Evolutionary conservation across 30 jellyfish, hydroid and myxozoan species (phyloP), one percentile per base, ranked within the genome.

Genomic region (Hydractinia symbiolongicarpus): DNA sequence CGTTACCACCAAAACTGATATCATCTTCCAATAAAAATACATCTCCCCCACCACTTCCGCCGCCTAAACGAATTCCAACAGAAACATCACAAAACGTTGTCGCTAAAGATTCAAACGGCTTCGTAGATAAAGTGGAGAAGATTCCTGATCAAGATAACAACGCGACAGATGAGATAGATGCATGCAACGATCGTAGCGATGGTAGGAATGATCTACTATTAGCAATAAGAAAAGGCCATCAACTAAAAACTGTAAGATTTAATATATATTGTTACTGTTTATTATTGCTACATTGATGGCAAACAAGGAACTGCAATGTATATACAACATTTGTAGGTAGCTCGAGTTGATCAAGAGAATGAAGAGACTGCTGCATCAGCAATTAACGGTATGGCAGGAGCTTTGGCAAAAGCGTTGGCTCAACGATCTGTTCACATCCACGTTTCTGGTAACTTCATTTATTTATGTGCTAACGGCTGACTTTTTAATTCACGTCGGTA

Each of bases 371-470:
- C 54, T 7, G 90, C 76, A 50, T 55, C 66, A 11, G 83, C 73
- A 19, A 3, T 72, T 21, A 86, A 67, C 53, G 98, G 98, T 9
- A 86, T 91, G 98, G 98, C 98, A 50, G 98, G 98, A 50, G 98
- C 98, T 16, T 84, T 91, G n/a, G 88, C 87, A 83, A 86, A 79
- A 51, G 98, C 98, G 4, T 69, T 91, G 83, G 91, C 86, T 19
- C 86, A 78, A 19, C 82, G 98, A n/a, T 88, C 95, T 14, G 82
- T 78, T 81, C 95, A 84, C 82, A 91, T 91, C 57, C 98, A 91
- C 70, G 90, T 82, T 52, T 91, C 98, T 52, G 97, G 97, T 90
- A 77, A 76, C 44, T 30, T 30, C 44, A 30, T 30, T 30, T 30
- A 30, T 30, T 30, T 30, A 30, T 30, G 44, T 30, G 44, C 44